Evolutionary conservation across 2,888 invertebrate species (phyloP), one percentile per base, ranked within the genome.

Genomic region (Ceramica pisi): DNA sequence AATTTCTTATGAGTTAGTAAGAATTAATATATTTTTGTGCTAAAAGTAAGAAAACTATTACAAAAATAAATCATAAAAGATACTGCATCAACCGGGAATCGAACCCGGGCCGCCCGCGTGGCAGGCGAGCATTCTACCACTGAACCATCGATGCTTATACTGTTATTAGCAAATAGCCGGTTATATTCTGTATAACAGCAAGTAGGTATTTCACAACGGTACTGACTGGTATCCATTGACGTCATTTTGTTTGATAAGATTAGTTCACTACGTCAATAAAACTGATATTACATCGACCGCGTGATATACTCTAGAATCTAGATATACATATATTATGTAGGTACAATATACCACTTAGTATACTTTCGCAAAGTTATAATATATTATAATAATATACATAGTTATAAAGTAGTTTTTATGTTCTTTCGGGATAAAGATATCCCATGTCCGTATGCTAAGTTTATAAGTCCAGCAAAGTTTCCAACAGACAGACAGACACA

Each of bases 101-200:
- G 94, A 95, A 95, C 95, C 94, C 93, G 93, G 93, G 93, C 92
- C 93, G 93, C 94, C 96, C 96, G 96, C 96, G 96, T 96, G 96
- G 96, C 96, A 96, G 96, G 96, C 96, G 96, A 96, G 96, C 96
- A 96, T 96, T 96, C 96, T 96, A 96, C 96, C 96, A 96, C 96
- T 96, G 96, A 96, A 96, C 96, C 96, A 96, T 95, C 96, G 96
- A 96, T 96, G 96, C 96, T 95, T 51, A 63, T 78, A 44, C 0
- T 0, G 0, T 0, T 0, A 0, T 0, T 1, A 0, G 0, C 53
- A 80, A 78, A 67, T 75, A 21, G 9, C 2, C 0, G 7, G 12
- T 2, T 0, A 1, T 0, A 44, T 3, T 50, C 7, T 2, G 14
- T 23, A 1, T 26, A 51, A 6, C 6, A 0, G 44, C 12, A n/a